phyloP scores from a whole-genome alignment of 64 coral and sea anemone species.

The Montipora cactus region DNA sequence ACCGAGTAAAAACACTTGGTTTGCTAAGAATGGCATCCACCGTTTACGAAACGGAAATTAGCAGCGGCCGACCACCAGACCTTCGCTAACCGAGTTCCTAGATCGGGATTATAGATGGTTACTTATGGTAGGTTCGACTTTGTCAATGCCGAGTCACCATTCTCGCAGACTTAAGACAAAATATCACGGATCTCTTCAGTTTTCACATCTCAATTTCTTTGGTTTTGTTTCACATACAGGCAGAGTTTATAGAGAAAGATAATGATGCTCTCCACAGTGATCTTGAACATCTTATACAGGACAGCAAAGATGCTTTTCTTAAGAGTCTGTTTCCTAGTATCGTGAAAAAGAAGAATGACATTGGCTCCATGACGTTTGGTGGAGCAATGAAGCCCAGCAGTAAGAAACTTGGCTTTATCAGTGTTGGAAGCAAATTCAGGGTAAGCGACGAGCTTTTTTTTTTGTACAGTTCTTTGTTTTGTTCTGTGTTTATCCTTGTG shows the following conservation, averaged over 20 bases:
- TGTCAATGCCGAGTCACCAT: too few relatives aligned
- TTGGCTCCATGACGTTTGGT: constrained; percentile 63
- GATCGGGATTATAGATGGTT: too few relatives aligned
- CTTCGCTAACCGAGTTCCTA: too few relatives aligned
- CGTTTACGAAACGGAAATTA: too few relatives aligned
- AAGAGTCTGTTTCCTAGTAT: constrained; percentile 93
- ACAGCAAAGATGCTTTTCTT: constrained; percentile 94
- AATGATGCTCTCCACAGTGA: constrained; percentile 95
- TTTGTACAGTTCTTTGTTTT: not conserved
- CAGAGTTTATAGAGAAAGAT: constrained; percentile 95
- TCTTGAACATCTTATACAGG: constrained; percentile 83
- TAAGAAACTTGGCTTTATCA: constrained; percentile 95
- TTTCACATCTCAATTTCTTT: too few relatives aligned
- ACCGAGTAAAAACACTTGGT: too few relatives aligned
- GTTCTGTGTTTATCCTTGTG: not conserved
- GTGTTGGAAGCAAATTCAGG: constrained; percentile 96
- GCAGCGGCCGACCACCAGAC: too few relatives aligned
- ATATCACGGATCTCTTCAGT: too few relatives aligned
- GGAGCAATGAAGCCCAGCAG: constrained; percentile 53
- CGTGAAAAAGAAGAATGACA: constrained; percentile 31
- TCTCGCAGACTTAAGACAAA: too few relatives aligned
- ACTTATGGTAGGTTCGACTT: too few relatives aligned
- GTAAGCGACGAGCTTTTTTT: constrained; percentile 15
- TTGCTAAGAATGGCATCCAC: too few relatives aligned
- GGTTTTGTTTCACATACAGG: constrained; percentile 15